phyloP scores from a whole-genome alignment of 1,140 invertebrate genomes.

The Augochlora pura region DNA sequence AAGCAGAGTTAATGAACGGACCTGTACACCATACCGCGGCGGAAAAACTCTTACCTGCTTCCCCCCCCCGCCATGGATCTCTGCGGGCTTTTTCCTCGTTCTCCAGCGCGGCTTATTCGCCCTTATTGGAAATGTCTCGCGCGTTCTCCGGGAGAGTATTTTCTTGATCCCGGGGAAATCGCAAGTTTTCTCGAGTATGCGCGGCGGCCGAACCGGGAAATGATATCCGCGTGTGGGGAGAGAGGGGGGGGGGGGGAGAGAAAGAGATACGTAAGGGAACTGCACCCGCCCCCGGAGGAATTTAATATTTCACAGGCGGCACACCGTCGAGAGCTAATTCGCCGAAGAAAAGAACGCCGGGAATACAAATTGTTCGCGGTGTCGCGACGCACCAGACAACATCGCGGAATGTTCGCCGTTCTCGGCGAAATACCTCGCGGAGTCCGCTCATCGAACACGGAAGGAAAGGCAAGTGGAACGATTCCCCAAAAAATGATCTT shows the following conservation, averaged over 20 bases:
- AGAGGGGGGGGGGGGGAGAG: too few species aligned
- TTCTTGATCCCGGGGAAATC: neutral
- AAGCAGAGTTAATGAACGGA: neutral
- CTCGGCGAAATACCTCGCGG: constrained; percentile 12
- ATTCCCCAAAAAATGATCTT: neutral
- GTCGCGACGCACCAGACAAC: constrained; percentile 4
- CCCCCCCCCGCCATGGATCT: too few species aligned
- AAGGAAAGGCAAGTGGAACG: too few species aligned
- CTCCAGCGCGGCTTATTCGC: neutral
- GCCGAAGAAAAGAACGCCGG: constrained; percentile 31
- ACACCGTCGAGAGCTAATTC: constrained; percentile 28
- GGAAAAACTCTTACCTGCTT: neutral
- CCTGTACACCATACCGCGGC: neutral
- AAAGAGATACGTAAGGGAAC: too few species aligned
- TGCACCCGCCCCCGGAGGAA: constrained; percentile 7
- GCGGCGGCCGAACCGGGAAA: neutral
- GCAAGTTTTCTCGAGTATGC: neutral
- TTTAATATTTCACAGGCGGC: constrained; percentile 44
- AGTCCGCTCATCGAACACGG: neutral
- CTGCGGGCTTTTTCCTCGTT: neutral
- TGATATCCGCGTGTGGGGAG: neutral
- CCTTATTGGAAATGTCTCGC: constrained; percentile 1
- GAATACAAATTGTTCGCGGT: constrained; percentile 42
- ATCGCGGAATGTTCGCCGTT: constrained; percentile 3
- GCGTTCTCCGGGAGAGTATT: neutral